Conservation (phyloP, 2,113 vertebrate species). For the Salvator merianae region DNA sequence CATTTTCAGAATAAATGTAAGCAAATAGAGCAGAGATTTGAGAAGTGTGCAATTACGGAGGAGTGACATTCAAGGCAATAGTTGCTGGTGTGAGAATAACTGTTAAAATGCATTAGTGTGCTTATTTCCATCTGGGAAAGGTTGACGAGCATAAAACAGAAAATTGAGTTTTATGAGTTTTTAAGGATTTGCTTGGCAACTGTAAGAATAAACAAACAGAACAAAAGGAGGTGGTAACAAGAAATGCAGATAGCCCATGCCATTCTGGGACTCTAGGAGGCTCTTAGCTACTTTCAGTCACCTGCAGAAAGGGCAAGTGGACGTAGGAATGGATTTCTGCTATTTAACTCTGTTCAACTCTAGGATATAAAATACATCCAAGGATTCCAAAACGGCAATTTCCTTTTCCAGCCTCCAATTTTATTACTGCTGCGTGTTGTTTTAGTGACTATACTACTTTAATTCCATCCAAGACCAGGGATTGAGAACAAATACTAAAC, state of each 20-base stretch:
- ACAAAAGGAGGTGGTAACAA: neutral
- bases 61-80: neutral
- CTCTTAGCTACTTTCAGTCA: neutral
- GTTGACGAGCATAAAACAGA: neutral
- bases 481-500: neutral
- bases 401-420: neutral
- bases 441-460: neutral
- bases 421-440: neutral
- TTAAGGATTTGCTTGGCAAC: neutral
- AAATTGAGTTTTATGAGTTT: neutral
- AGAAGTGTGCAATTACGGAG: neutral
- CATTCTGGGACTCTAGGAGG: too few species aligned
- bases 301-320: neutral
- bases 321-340: neutral
- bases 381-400: accelerated
- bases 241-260: neutral
- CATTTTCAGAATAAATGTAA: neutral
- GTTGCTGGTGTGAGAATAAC: neutral
- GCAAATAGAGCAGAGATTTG: neutral
- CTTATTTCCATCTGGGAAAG: neutral
- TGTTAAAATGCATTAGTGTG: neutral
- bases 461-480: neutral
- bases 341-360: neutral
- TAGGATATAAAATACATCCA: neutral
- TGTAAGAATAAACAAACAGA: neutral